Base-by-base conservation (phyloP, 2,888 invertebrate genomes). In the Amblyjoppa proteus region DNA sequence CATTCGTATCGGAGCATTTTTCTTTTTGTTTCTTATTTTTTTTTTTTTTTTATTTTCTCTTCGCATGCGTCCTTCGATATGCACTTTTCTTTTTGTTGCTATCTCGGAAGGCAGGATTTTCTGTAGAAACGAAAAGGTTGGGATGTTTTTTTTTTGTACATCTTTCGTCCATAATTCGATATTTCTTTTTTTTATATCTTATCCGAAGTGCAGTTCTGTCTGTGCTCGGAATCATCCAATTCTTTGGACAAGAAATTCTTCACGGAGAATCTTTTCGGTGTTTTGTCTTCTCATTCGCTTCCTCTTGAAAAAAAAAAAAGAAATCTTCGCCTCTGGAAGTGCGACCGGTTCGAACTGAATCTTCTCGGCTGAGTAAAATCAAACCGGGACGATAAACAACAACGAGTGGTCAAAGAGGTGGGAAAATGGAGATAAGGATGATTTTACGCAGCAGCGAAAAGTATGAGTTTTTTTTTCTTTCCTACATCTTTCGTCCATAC, bases 311-410 rank as follows among this genome's bases (percentile, higher is more conserved):
- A 34, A 34, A 34, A 34, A 31, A 31, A 2, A 34, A 6, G 34
- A 2, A 34, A 6, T 5, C 6, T 34, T 6, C 6, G 34, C 34
- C 6, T 5, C 0, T 7, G 7, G 34, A 34, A 34, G 34, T 34
- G 6, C 34, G 34, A 7, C 6, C 1, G 34, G 34, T 34, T 7
- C 34, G 34, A 6, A 34, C 34, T 1, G 34, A 34, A 34, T 7
- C 6, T 34, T 34, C 1, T 7, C 34, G 7, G 34, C 7, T 7
- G 7, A 1, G 34, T 34, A 0, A 34, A 34, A 7, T 41, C 11
- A 41, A 41, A 11, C 41, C 41, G 11, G 82, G 88, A 81, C 88
- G 87, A 89, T 88, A 88, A 90, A 90, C 87, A 90, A 90, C 87
- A 90, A 90, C 82, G 82, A 70, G 41, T 77, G 34, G 1, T n/a